Evolutionary conservation across 1,140 invertebrate species (phyloP), one percentile per base, ranked within the genome.

Genomic region (Scaptomyza graminum): DNA sequence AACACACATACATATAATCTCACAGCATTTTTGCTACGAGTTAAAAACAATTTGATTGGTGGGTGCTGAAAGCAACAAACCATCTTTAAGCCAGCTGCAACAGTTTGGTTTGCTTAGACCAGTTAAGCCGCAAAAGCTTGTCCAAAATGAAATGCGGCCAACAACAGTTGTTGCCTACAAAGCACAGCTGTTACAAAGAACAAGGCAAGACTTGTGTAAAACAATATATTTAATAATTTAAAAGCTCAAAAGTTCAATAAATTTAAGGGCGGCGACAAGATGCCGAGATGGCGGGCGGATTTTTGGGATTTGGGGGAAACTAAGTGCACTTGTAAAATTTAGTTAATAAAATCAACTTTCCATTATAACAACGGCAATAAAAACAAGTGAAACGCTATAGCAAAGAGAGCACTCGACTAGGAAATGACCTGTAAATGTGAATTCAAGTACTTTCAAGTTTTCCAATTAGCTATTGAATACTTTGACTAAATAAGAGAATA

Each of bases 181-280:
- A 34, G 5, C 31, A 28, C 60, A 65, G 41, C 54, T 64, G 67
- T 75, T 65, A 56, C 61, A 34, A 55, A 12, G 47, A 34, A 34
- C n/a, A 16, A 50, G 51, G 50, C 47, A 34, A 6, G 50, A 75
- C 62, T 72, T 72, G 68, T 72, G 68, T 75, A 61, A 60, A 74
- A 78, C 76, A 82, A 87, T 87, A 78, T 72, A 81, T 81, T 78
- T 74, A 87, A 76, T 84, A 85, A 85, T 84, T 71, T 39, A 61
- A 62, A 57, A 70, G 80, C 61, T 37, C 43, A 76, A 76, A 85
- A 87, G 81, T 85, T 85, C 81, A 80, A 85, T 85, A 78, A 87
- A 87, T 76, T 68, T 60, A 34, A 41, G 59, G 18, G 18, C 51
- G 43, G 25, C 57, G 59, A 64, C 37, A 55, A 28, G 73, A 52